Evolutionary conservation across 2,797 vertebrate genomes (phyloP).

Genomic region (Anabas testudineus): DNA sequence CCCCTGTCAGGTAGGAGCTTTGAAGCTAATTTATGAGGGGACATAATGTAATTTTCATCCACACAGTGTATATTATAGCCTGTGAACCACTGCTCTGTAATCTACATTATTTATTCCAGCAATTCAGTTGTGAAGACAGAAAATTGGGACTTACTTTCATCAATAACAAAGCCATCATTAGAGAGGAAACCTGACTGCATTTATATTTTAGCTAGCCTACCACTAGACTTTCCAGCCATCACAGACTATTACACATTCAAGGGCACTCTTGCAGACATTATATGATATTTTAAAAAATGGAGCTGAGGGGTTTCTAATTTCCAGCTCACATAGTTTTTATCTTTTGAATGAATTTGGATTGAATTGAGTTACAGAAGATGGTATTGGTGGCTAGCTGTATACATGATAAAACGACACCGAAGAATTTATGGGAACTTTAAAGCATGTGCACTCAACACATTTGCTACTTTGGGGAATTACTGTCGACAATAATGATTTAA

Average conservation of each 20-base stretch:
- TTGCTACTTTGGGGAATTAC: neutral
- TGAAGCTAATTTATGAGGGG: conserved; percentile 15
- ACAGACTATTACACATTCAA: neutral
- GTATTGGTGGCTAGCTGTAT: neutral
- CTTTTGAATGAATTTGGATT: neutral
- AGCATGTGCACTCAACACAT: neutral
- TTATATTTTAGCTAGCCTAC: neutral
- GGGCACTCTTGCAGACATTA: neutral
- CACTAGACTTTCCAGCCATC: conserved; percentile 20
- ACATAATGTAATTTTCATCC: conserved; percentile 28
- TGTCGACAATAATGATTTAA: neutral
- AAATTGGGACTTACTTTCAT: conserved; percentile 15
- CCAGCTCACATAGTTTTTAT: neutral
- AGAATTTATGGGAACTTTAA: neutral
- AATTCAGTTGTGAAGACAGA: conserved; percentile 12
- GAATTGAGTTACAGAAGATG: neutral
- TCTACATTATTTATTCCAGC: conserved; percentile 37
- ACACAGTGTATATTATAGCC: conserved; percentile 21
- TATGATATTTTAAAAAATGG: neutral
- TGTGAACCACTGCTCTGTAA: conserved; percentile 23
- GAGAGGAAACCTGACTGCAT: neutral
- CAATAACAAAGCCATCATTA: conserved; percentile 9
- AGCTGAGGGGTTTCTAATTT: neutral
- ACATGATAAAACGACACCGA: neutral
- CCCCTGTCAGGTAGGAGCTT: conserved; percentile 55